phyloP scores from a whole-genome alignment of 2,113 vertebrate genomes.

The Panthera tigris region DNA sequence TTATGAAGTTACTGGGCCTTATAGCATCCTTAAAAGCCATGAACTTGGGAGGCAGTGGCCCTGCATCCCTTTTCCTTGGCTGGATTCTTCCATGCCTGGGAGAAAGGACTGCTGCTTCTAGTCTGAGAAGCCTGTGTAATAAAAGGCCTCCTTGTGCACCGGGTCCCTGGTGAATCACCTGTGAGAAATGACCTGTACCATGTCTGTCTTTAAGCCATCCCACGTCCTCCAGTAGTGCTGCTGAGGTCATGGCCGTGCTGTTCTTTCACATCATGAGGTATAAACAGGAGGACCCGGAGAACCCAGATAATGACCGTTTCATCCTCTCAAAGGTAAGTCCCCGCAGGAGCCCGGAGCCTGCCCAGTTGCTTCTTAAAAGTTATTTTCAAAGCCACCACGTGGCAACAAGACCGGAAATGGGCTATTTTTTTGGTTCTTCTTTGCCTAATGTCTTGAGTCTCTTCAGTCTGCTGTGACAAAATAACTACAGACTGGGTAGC shows the following conservation, averaged over 20 bases:
- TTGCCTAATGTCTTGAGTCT: neutral
- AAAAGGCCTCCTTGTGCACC: neutral
- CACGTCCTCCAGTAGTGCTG: slow-evolving; percentile 90
- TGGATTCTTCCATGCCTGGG: neutral
- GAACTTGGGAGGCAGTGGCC: neutral
- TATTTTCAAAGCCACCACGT: neutral
- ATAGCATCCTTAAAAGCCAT: neutral
- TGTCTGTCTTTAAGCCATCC: slow-evolving; percentile 87
- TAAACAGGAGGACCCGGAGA: slow-evolving; percentile 85
- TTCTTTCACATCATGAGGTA: slow-evolving; percentile 92
- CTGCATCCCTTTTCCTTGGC: neutral
- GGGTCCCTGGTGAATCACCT: neutral
- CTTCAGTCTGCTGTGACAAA: neutral
- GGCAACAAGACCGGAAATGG: neutral
- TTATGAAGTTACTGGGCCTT: neutral
- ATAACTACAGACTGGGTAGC: neutral
- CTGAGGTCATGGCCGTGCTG: slow-evolving; percentile 92
- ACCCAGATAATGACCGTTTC: slow-evolving; percentile 89
- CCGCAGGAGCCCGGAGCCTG: neutral
- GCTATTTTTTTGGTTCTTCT: neutral
- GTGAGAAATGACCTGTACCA: slow-evolving; percentile 18
- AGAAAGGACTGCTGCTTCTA: neutral
- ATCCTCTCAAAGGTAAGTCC: slow-evolving; percentile 91
- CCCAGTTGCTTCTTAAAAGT: neutral
- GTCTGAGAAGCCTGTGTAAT: neutral